Percentiles rank a stretch among this genome's conserved stretches.
Evolutionary conservation across 2,113 vertebrate genomes (phyloP).

Genomic region (Gila orcuttii): DNA sequence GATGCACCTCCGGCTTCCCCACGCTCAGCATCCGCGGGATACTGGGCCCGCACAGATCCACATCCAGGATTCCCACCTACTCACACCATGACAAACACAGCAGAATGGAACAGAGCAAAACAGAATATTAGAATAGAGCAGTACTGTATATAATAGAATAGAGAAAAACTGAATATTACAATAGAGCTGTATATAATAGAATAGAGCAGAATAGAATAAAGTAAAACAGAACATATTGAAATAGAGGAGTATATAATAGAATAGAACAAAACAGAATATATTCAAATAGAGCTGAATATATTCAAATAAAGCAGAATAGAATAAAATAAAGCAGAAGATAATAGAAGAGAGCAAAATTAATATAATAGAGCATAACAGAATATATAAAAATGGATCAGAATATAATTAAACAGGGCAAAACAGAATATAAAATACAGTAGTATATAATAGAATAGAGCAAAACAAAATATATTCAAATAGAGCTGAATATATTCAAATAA

Average conservation of each 20-base stretch:
- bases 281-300: background rate
- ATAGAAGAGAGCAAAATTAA: background rate
- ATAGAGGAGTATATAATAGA: background rate
- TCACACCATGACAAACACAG: background rate
- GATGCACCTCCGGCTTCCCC: slow-evolving; percentile 83
- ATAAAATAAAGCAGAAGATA: background rate
- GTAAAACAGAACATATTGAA: background rate
- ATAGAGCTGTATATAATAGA: too few species aligned
- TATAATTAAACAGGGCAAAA: background rate
- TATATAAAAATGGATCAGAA: background rate
- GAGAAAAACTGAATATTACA: background rate
- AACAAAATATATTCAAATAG: background rate
- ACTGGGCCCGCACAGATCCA: slow-evolving; percentile 95
- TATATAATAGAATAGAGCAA: background rate
- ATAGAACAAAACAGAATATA: background rate
- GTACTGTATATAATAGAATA: background rate
- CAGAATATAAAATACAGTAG: background rate
- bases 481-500: background rate
- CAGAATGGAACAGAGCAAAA: background rate
- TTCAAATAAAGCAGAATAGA: background rate
- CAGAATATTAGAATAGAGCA: background rate
- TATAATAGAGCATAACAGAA: background rate
- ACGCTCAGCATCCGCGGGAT: slow-evolving; percentile 88
- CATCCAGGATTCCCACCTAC: slow-evolving; percentile 93
- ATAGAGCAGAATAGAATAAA: background rate